Conservation (phyloP, 2,113 vertebrate genomes). For the Maccullochella peelii region DNA sequence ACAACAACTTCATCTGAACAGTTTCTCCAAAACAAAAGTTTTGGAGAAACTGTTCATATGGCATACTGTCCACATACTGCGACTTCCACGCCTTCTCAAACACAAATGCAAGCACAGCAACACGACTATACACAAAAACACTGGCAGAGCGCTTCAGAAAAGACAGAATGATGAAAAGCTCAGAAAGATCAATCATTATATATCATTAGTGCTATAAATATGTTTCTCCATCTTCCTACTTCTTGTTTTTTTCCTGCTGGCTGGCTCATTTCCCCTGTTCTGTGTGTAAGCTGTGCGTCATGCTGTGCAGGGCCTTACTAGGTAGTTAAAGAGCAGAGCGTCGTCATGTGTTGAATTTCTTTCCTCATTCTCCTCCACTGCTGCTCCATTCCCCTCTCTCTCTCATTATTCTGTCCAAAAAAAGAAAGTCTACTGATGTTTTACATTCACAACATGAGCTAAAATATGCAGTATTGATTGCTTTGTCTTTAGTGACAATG, state of each 20-base stretch:
- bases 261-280: slow-evolving; percentile 61
- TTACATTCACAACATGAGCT: slow-evolving; percentile 52
- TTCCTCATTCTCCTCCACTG: slow-evolving; percentile 41
- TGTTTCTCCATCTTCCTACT: slow-evolving; percentile 47
- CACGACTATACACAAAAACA: slow-evolving; percentile 3
- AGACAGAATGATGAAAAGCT: slow-evolving; percentile 60
- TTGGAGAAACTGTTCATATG: too few species aligned
- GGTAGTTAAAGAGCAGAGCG: slow-evolving; percentile 71
- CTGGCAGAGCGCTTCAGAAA: slow-evolving; percentile 55
- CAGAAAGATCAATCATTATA: slow-evolving; percentile 68
- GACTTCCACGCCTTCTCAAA: slow-evolving; percentile 7
- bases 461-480: slow-evolving; percentile 74
- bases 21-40: slow-evolving; percentile 19
- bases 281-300: slow-evolving; percentile 61
- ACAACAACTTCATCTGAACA: slow-evolving; percentile 38
- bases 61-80: background rate
- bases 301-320: slow-evolving; percentile 64
- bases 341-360: slow-evolving; percentile 64
- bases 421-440: slow-evolving; percentile 42
- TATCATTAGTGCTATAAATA: slow-evolving; percentile 77
- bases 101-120: slow-evolving; percentile 20
- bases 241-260: slow-evolving; percentile 38
- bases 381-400: slow-evolving; percentile 26
- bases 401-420: slow-evolving; percentile 66
- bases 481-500: slow-evolving; percentile 60